Evolutionary conservation across 2,888 invertebrate genomes (phyloP).

Genomic region (Xestoiulus laeticollis): DNA sequence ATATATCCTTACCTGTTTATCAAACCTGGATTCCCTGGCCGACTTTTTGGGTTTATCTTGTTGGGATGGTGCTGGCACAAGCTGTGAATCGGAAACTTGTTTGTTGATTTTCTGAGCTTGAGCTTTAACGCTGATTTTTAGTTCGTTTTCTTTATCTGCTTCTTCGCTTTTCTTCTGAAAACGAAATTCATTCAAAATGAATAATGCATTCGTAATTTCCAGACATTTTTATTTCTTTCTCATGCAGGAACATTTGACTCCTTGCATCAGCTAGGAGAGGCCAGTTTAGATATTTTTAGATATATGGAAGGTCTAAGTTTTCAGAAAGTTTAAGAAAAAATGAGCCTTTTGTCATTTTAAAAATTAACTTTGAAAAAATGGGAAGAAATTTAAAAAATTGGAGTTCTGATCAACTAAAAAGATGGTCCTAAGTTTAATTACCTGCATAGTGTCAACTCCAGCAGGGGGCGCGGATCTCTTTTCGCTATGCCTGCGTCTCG

Average conservation of each 20-base stretch:
- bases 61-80: slow-evolving; percentile 57
- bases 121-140: slow-evolving; percentile 82
- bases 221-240: not conserved
- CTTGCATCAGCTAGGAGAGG: not conserved
- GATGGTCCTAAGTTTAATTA: not conserved
- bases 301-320: too few relatives aligned
- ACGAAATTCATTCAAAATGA: slow-evolving; percentile 47
- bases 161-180: slow-evolving; percentile 3
- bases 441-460: not conserved
- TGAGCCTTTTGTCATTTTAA: too few relatives aligned
- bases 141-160: slow-evolving; percentile 59
- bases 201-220: slow-evolving; percentile 38
- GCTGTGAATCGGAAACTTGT: slow-evolving; percentile 81
- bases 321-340: too few relatives aligned
- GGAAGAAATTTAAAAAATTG: not conserved
- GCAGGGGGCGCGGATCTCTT: not conserved
- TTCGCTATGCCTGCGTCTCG: slow-evolving; percentile 52
- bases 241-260: not conserved
- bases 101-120: slow-evolving; percentile 91
- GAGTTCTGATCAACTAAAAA: not conserved
- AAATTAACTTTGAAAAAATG: too few relatives aligned
- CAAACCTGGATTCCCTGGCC: not conserved
- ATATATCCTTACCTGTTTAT: not conserved
- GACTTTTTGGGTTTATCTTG: slow-evolving; percentile 18
- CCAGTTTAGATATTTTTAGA: not conserved